Base-by-base conservation (phyloP, 2,888 invertebrate species). In the Dastarcus helophoroides region DNA sequence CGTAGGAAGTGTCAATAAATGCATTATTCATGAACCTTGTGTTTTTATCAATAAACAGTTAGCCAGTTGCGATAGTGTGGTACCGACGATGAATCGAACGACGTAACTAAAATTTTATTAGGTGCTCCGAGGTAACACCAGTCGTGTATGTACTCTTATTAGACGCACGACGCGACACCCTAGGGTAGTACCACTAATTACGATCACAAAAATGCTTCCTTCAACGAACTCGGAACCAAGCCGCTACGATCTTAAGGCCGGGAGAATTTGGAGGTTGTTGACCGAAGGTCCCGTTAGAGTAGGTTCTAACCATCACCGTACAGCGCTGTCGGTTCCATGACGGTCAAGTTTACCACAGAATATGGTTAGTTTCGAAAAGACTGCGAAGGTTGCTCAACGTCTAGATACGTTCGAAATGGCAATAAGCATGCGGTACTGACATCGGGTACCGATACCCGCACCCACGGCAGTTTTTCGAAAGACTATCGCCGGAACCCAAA, bases 281-380 rank as follows among this genome's bases (percentile, higher is more conserved):
- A 58, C 56, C 54, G 46, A 40, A 43, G 42, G 43, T 54, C 51
- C 53, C 56, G 54, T 53, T 54, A 33, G 24, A 29, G 29, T 31
- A 46, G 54, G 50, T 56, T 58, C 53, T 42, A 50, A 48, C 51
- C 47, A 50, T 52, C 50, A 51, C 56, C 57, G 50, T 49, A 38
- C 41, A 44, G 55, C 54, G 57, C 57, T 57, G 50, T 45, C 41
- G 33, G 26, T 10, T 19, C 12, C 11, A 24, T 53, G 58, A 61
- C 56, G 61, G 61, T 61, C 61, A 61, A 61, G 60, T 60, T 61
- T 61, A 60, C 48, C 48, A 46, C 24, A 44, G 45, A 47, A 46
- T 48, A 48, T 53, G 53, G 52, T 56, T 53, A 57, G 59, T 59
- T 55, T 53, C 51, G 48, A 54, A 52, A 56, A 55, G 56, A 53